These are phyloP conservation scores for Montipora capitata DNA, from an alignment of 92 coral and sea anemone species.

Conservation along the genomic window DNA sequence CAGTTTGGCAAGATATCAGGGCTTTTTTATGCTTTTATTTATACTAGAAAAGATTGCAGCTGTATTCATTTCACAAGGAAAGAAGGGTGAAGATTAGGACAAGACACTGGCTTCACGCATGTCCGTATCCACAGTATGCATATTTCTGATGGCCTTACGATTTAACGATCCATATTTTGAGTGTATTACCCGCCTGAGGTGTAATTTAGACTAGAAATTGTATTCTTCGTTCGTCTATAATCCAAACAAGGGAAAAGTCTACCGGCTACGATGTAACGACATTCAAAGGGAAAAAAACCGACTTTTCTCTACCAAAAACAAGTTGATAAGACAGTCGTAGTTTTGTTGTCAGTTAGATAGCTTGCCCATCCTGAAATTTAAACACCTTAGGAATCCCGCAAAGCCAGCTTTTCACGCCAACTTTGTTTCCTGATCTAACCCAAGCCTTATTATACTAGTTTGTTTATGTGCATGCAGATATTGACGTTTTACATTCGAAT, in stretches of 20 bases:
- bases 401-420: slow-evolving; percentile 16
- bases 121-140: background rate
- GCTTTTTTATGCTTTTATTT: slow-evolving; percentile 14
- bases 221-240: background rate
- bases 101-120: background rate
- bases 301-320: too few relatives aligned
- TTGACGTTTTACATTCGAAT: too few relatives aligned
- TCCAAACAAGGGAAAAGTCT: too few relatives aligned
- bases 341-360: background rate
- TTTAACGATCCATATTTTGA: background rate
- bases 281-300: too few relatives aligned
- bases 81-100: too few relatives aligned
- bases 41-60: slow-evolving; percentile 1
- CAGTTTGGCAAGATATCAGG: background rate
- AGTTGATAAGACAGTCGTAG: too few relatives aligned
- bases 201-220: slow-evolving; percentile 1
- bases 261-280: too few relatives aligned
- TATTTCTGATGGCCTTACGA: slow-evolving; percentile 15
- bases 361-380: background rate
- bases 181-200: too few relatives aligned
- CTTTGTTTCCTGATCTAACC: slow-evolving; percentile 6
- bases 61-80: slow-evolving; percentile 9
- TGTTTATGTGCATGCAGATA: too few relatives aligned
- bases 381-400: background rate
- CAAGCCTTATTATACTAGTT: background rate